Base-by-base conservation (phyloP, 2,113 vertebrate species). In the Brachypodius melanocephalos region DNA sequence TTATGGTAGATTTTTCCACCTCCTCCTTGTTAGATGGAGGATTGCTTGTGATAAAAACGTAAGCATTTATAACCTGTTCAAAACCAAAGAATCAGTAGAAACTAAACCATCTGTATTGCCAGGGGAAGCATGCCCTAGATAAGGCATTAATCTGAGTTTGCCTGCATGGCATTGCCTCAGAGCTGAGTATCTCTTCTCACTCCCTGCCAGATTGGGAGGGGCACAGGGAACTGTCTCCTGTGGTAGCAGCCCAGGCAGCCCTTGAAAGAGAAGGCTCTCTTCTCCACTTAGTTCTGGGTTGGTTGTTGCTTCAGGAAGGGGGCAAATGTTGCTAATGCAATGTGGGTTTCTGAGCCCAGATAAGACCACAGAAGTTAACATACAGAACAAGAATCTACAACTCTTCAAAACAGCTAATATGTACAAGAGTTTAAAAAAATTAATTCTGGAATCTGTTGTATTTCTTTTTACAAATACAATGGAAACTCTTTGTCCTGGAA, bases 301-400 rank as follows among this genome's bases (percentile, higher is more conserved):
- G 32, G 29, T 15, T 65, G 12, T 36, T 86, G 29, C 80, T 83
- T 89, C 43, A 62, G 63, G 38, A 58, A 45, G 17, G 15, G 29
- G 29, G 14, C 3, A 25, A 5, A 54, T 18, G 3, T 62, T 67
- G 34, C 52, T 58, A 63, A 67, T 0, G 1, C 29, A 14, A 0
- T 19, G 34, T 54, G 13, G 7, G 28, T 42, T 71, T 17, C 52
- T 83, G 55, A 91, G 21, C 20, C 13, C 40, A 63, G 34, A 11
- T 54, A 67, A 63, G 40, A 75, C 40, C 10, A 6, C 8, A 38
- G 4, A 28, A 58, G 29, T 52, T 75, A 24, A 16, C 22, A n/a
- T 17, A 43, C 6, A 14, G 28, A 48, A 55, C 13, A 54, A 57
- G 34, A 91, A 68, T 80, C 45, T 45, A 52, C 45, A 43, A 0